phyloP scores from a whole-genome alignment of 2,113 vertebrate genomes.

The Cercocebus atys region DNA sequence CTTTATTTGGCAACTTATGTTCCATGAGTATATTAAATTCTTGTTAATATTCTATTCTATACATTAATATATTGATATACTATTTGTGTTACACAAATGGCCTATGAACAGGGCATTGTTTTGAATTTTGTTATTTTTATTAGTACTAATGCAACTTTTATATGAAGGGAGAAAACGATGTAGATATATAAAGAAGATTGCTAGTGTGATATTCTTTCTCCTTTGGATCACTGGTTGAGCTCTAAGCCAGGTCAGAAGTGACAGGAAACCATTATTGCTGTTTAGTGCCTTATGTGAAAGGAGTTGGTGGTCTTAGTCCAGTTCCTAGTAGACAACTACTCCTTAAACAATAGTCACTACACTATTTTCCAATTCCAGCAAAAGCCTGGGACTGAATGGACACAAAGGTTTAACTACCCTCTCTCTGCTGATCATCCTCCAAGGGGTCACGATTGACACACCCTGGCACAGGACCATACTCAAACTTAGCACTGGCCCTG shows the following conservation, averaged over 20 bases:
- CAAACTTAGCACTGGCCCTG: background rate
- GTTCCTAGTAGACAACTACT: slow-evolving; percentile 30
- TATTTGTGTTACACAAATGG: background rate
- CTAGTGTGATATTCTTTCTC: background rate
- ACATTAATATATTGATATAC: background rate
- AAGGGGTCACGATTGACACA: slow-evolving; percentile 35
- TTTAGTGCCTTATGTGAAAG: rapidly evolving
- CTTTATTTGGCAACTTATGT: background rate
- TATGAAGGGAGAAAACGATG: background rate
- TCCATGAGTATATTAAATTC: background rate
- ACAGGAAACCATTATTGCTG: slow-evolving; percentile 41
- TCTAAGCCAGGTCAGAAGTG: slow-evolving; percentile 3
- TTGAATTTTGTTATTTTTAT: background rate
- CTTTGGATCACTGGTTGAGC: background rate
- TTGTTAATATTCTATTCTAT: background rate
- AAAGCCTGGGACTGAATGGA: background rate
- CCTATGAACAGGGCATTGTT: background rate
- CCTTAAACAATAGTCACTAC: slow-evolving; percentile 17
- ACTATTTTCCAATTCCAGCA: slow-evolving; percentile 43
- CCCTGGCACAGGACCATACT: background rate
- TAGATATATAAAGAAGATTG: background rate
- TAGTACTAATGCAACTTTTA: background rate
- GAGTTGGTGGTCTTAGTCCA: slow-evolving; percentile 26
- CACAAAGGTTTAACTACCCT: slow-evolving; percentile 42
- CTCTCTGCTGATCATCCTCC: slow-evolving; percentile 29